Evolutionary conservation across 2,113 vertebrate species (phyloP).

Genomic region (Silurus meridionalis): DNA sequence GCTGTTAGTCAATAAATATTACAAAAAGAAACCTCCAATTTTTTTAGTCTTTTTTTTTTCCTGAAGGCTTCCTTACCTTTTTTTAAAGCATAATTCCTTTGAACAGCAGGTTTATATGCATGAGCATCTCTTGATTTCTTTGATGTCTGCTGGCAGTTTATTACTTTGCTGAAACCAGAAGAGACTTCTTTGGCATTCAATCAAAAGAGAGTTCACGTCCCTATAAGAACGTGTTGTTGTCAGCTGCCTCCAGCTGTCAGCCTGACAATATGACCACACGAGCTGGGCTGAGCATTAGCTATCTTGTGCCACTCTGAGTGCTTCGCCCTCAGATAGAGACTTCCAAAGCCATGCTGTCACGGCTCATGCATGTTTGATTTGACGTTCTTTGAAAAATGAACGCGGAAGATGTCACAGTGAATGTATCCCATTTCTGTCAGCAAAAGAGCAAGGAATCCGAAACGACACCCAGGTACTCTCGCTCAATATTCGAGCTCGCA

Average conservation of each 20-base stretch:
- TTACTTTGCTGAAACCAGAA: constrained; percentile 31
- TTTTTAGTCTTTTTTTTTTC: background rate
- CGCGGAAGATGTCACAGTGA: constrained; percentile 66
- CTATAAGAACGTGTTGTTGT: constrained; percentile 42
- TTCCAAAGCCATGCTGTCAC: constrained; percentile 62
- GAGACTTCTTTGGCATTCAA: constrained; percentile 36
- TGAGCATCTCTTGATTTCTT: constrained; percentile 10
- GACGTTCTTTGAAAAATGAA: constrained; percentile 71
- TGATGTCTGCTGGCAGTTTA: constrained; percentile 5
- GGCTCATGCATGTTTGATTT: constrained; percentile 75
- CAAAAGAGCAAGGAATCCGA: constrained; percentile 68
- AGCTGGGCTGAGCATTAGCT: constrained; percentile 50
- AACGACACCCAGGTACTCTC: constrained; percentile 67
- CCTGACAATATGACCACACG: constrained; percentile 51
- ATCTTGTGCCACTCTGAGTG: constrained; percentile 54
- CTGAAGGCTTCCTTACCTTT: background rate
- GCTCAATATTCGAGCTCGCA: constrained; percentile 65
- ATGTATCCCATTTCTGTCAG: constrained; percentile 66
- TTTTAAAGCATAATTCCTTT: constrained; percentile 20
- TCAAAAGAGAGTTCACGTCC: constrained; percentile 40
- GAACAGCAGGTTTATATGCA: constrained; percentile 29
- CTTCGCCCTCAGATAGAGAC: constrained; percentile 54
- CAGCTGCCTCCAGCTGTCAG: constrained; percentile 47
- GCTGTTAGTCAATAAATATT: background rate
- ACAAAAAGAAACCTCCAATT: background rate